Conservation (phyloP, 2,113 vertebrate genomes). For the Melanostigma gelatinosum region DNA sequence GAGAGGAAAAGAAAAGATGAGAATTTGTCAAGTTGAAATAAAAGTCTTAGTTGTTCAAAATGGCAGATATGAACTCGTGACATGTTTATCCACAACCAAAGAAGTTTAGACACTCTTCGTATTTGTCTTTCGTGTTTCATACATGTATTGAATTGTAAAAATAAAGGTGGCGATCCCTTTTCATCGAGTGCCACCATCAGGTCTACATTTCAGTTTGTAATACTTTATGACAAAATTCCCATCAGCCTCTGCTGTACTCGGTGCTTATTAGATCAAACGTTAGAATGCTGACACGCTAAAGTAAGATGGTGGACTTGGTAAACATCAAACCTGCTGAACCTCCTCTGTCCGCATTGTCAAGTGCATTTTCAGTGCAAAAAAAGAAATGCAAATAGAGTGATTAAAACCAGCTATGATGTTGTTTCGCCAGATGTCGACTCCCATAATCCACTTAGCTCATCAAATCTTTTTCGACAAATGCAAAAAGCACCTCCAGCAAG, state of each 20-base stretch:
- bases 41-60: not conserved
- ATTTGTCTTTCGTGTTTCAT: not conserved
- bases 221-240: too few relatives aligned
- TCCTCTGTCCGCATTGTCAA: too few relatives aligned
- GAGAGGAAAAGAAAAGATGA: not conserved
- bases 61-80: not conserved
- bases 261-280: not conserved
- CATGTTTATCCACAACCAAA: not conserved
- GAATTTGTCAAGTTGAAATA: not conserved
- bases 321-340: too few relatives aligned
- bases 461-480: too few relatives aligned
- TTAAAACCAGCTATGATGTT: too few relatives aligned
- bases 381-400: not conserved
- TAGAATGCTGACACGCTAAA: not conserved
- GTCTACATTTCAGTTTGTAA: not conserved
- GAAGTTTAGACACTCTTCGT: too few relatives aligned
- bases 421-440: not conserved
- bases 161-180: not conserved
- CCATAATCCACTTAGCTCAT: not conserved
- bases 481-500: too few relatives aligned
- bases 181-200: not conserved
- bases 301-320: too few relatives aligned
- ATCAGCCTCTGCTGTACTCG: not conserved
- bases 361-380: not conserved
- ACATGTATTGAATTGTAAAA: not conserved